phyloP scores from a whole-genome alignment of 2,113 vertebrate species.

The Pleuronectes platessa region DNA sequence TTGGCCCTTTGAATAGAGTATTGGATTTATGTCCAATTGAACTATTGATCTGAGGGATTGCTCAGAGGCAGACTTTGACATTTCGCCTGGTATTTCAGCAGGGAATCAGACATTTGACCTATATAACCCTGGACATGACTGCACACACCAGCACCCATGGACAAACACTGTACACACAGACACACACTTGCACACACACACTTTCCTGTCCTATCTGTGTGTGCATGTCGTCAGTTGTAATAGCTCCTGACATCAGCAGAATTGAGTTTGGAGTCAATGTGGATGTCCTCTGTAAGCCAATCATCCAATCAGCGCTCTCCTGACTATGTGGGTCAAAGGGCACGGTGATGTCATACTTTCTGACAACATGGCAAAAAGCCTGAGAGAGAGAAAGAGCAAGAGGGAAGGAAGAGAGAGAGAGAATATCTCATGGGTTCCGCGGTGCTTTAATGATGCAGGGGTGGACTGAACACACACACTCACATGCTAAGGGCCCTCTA shows the following conservation, averaged over 20 bases:
- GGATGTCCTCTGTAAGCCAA: conserved; percentile 77
- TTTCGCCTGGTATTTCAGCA: conserved; percentile 76
- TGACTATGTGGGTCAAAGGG: conserved; percentile 76
- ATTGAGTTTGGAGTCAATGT: conserved; percentile 82
- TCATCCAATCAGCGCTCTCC: conserved; percentile 80
- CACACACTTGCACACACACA: conserved; percentile 25
- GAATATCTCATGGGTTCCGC: conserved; percentile 50
- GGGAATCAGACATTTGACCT: conserved; percentile 74
- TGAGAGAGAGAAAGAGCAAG: conserved; percentile 32
- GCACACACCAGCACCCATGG: conserved; percentile 43
- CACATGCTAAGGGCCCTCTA: conserved; percentile 36
- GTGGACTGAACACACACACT: conserved; percentile 26
- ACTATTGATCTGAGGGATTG: conserved; percentile 77
- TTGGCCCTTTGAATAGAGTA: conserved; percentile 37
- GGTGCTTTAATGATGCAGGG: conserved; percentile 44
- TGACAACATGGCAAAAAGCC: conserved; percentile 80
- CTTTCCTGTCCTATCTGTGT: conserved; percentile 39
- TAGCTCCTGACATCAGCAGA: conserved; percentile 81
- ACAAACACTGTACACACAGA: conserved; percentile 32
- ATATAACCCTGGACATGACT: conserved; percentile 72
- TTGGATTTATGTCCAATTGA: conserved; percentile 76
- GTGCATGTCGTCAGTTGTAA: conserved; percentile 73
- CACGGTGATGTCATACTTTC: conserved; percentile 81
- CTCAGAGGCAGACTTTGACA: conserved; percentile 71
- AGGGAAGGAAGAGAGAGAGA: conserved; percentile 20